Conservation (phyloP, 2,797 vertebrate genomes). For the Leuciscus waleckii region DNA sequence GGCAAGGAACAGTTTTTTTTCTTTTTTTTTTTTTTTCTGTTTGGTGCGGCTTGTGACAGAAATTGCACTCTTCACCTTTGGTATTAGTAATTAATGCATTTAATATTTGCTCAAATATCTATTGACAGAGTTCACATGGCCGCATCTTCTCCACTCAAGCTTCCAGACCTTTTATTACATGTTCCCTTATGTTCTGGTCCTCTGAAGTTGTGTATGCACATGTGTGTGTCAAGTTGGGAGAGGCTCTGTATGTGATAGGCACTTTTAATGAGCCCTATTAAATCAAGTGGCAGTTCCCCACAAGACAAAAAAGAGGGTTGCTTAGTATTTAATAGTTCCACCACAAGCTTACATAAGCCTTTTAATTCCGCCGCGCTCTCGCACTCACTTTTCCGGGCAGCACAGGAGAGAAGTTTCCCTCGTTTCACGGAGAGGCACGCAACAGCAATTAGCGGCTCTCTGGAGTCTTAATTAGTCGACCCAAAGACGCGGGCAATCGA, state of each 20-base stretch:
- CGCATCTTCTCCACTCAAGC: neutral
- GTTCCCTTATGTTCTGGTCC: neutral
- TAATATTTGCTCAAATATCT: neutral
- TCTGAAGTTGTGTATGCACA: constrained; percentile 19
- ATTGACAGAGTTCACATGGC: neutral
- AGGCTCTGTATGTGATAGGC: constrained; percentile 77
- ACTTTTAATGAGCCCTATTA: constrained; percentile 85
- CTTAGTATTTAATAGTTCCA: constrained; percentile 81
- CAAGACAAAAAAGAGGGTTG: constrained; percentile 74
- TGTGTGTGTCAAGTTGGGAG: constrained; percentile 44
- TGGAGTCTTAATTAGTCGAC: constrained; percentile 86
- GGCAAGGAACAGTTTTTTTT: neutral
- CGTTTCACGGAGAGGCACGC: constrained; percentile 77
- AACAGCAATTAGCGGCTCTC: constrained; percentile 82
- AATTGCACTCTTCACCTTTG: neutral
- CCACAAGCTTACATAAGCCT: constrained; percentile 80
- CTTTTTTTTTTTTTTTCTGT: too few relatives aligned
- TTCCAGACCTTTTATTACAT: neutral
- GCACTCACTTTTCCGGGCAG: constrained; percentile 72
- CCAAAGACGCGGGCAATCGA: constrained; percentile 76
- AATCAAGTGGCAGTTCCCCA: constrained; percentile 82
- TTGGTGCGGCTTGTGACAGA: neutral
- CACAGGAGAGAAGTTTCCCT: constrained; percentile 74
- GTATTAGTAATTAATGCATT: neutral
- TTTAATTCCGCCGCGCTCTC: constrained; percentile 73